A percentile compares a stretch with the other conserved stretches of the same genome.
Conservation (phyloP, 2,888 invertebrate species). For the Melieria omissa region DNA sequence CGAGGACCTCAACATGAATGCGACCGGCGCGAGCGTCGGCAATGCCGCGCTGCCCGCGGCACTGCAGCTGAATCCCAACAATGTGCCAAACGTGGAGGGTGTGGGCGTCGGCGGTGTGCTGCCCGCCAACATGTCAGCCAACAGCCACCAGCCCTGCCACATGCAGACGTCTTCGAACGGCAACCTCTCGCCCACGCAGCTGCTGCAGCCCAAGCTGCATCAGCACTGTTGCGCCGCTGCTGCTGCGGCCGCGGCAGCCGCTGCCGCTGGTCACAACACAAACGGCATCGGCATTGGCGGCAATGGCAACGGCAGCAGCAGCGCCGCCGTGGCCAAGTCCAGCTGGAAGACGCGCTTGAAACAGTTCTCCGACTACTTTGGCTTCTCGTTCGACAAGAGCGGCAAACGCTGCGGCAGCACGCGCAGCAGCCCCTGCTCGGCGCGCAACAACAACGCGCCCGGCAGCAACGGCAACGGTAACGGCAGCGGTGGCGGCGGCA, state of each 20-base stretch:
- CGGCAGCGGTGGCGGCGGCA: conserved; percentile 38
- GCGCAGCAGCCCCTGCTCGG: conserved; percentile 62
- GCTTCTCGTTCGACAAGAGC: conserved; percentile 65
- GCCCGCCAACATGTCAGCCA: conserved; percentile 16
- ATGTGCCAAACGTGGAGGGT: conserved; percentile 47
- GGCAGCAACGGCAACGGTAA: conserved; percentile 47
- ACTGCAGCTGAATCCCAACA: conserved; percentile 43
- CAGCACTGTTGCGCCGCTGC: conserved; percentile 47
- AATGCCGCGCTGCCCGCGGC: conserved; percentile 32
- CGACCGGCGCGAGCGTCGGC: conserved; percentile 39
- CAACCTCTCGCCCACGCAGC: conserved; percentile 56
- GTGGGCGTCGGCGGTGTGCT: conserved; percentile 26
- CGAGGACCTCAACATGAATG: conserved; percentile 56
- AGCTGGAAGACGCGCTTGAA: conserved; percentile 65
- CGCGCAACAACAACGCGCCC: conserved; percentile 55
- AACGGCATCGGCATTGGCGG: conserved; percentile 29
- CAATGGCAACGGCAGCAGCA: conserved; percentile 27
- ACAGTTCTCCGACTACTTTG: conserved; percentile 66
- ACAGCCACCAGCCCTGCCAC: conserved; percentile 25
- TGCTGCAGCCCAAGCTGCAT: conserved; percentile 40
- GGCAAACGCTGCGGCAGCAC: conserved; percentile 63
- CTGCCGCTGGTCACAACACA: conserved; percentile 37
- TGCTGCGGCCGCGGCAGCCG: conserved; percentile 44
- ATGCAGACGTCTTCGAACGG: conserved; percentile 54
- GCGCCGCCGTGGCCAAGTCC: conserved; percentile 44